These are phyloP conservation scores for Xiphophorus hellerii DNA, from an alignment of 2,113 vertebrate genomes.

Conservation along the genomic window DNA sequence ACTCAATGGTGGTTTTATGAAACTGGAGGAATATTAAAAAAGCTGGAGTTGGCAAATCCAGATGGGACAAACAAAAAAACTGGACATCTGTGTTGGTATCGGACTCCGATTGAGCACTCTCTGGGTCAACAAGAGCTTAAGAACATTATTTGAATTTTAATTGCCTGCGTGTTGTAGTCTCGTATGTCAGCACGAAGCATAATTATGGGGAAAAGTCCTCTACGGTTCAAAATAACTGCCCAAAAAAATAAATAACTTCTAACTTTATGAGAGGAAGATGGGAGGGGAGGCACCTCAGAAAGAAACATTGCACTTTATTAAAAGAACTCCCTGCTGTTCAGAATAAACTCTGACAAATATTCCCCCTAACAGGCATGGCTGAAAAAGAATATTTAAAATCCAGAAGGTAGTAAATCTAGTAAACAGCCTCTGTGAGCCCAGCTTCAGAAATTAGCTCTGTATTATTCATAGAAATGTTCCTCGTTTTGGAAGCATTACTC, in stretches of 20 bases:
- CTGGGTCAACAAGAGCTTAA: slow-evolving; percentile 22
- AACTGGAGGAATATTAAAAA: not conserved
- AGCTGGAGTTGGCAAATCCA: not conserved
- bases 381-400: not conserved
- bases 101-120: slow-evolving; percentile 18
- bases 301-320: not conserved
- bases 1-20: slow-evolving; percentile 1
- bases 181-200: slow-evolving; percentile 33
- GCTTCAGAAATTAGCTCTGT: too few species aligned
- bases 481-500: not conserved
- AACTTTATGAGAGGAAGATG: not conserved
- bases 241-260: not conserved
- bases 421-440: not conserved
- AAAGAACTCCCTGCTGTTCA: not conserved
- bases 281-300: not conserved
- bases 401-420: not conserved
- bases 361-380: not conserved
- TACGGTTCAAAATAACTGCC: slow-evolving; percentile 37
- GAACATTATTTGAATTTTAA: slow-evolving; percentile 30
- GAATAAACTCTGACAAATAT: not conserved
- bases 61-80: not conserved
- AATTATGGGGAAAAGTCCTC: slow-evolving; percentile 16
- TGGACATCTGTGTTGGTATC: not conserved
- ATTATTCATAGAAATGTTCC: not conserved
- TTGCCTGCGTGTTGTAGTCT: slow-evolving; percentile 22